Conservation (phyloP, 2,888 invertebrate genomes). For the Eremobia ochroleuca region DNA sequence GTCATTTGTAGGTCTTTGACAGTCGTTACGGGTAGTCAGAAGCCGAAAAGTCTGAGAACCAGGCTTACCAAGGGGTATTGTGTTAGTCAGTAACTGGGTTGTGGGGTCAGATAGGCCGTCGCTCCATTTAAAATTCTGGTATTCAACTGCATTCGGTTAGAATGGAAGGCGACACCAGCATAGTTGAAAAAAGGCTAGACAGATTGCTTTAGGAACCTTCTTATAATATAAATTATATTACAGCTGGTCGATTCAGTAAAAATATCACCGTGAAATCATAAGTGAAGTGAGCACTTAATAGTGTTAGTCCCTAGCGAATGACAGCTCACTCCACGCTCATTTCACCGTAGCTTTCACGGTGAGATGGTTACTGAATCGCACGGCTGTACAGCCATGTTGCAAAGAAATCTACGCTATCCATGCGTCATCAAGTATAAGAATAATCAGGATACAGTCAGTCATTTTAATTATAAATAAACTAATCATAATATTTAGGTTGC, state of each 20-base stretch:
- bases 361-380: too few relatives aligned
- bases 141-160: neutral
- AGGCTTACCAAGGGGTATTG: neutral
- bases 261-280: too few relatives aligned
- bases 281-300: too few relatives aligned
- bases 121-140: neutral
- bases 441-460: neutral
- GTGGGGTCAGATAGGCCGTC: neutral
- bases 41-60: neutral
- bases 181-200: neutral
- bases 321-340: too few relatives aligned
- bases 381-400: too few relatives aligned
- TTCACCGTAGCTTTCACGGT: too few relatives aligned
- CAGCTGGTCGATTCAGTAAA: too few relatives aligned
- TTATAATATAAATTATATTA: too few relatives aligned
- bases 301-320: too few relatives aligned
- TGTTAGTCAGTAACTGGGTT: neutral
- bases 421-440: constrained; percentile 20
- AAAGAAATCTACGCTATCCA: neutral
- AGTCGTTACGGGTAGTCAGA: neutral
- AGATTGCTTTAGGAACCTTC: neutral
- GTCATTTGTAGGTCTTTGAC: too few relatives aligned
- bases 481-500: constrained; percentile 45
- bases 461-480: constrained; percentile 42
- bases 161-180: neutral